Percentiles rank a stretch among this genome's conserved stretches.
Evolutionary conservation across 1,140 invertebrate species (phyloP).

Genomic region (Sinella curviseta): DNA sequence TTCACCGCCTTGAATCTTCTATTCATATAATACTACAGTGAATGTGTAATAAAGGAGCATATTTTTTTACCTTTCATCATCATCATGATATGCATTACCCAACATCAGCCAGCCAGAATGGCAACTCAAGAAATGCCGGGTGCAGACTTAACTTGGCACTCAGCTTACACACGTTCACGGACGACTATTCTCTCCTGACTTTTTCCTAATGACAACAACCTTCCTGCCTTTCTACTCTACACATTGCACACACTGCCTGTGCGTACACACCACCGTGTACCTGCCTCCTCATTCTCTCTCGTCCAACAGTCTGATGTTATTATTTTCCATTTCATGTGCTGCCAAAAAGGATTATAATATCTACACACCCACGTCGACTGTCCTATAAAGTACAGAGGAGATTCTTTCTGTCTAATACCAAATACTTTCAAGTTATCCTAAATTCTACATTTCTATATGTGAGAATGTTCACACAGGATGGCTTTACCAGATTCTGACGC

Average conservation of each 20-base stretch:
- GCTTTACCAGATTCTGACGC: no score
- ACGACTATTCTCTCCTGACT: background rate
- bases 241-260: background rate
- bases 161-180: background rate
- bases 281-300: background rate
- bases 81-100: background rate
- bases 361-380: background rate
- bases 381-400: background rate
- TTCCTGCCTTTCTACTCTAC: background rate
- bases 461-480: no score
- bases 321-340: background rate
- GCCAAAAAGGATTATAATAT: background rate
- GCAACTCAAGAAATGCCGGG: background rate
- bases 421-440: no score
- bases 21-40: no score
- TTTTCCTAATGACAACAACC: conserved; percentile 7
- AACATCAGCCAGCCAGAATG: background rate
- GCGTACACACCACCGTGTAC: background rate
- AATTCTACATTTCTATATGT: no score
- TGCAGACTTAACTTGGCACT: background rate
- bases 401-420: background rate
- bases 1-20: background rate
- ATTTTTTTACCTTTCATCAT: background rate
- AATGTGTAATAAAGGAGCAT: no score
- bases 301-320: background rate